These are phyloP conservation scores for Brienomyrus brachyistius DNA, from an alignment of 2,113 vertebrate genomes.

Conservation along the genomic window DNA sequence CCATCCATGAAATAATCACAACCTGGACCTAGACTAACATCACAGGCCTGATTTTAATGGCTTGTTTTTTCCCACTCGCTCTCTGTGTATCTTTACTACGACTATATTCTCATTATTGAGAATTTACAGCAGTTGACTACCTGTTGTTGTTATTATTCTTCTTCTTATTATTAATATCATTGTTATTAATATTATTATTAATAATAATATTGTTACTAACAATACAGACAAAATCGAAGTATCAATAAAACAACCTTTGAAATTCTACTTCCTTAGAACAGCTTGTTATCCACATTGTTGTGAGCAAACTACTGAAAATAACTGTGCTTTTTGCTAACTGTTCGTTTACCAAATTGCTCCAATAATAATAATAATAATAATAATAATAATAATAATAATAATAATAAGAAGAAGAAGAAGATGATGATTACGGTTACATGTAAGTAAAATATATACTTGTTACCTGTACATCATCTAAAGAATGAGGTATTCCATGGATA, in stretches of 20 bases:
- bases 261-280: not conserved
- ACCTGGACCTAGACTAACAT: not conserved
- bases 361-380: slow-evolving; percentile 18
- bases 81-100: not conserved
- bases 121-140: not conserved
- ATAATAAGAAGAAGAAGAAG: slow-evolving; percentile 6
- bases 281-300: not conserved
- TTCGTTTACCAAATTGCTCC: not conserved
- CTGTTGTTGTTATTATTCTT: not conserved
- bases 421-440: not conserved
- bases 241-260: not conserved
- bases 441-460: slow-evolving; percentile 31
- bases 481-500: slow-evolving; percentile 94
- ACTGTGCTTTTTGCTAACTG: not conserved
- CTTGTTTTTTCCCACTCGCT: not conserved
- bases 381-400: slow-evolving; percentile 9
- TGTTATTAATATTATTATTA: not conserved
- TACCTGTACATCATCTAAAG: slow-evolving; percentile 97
- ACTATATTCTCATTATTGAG: not conserved
- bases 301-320: not conserved
- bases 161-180: not conserved
- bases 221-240: not conserved
- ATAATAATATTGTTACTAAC: not conserved
- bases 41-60: not conserved
- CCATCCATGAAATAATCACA: slow-evolving; percentile 69